A percentile compares a stretch with the other conserved stretches of the same genome.
These are phyloP conservation scores for Cichladusa arquata DNA, from an alignment of 2,113 vertebrate species.

Conservation along the genomic window DNA sequence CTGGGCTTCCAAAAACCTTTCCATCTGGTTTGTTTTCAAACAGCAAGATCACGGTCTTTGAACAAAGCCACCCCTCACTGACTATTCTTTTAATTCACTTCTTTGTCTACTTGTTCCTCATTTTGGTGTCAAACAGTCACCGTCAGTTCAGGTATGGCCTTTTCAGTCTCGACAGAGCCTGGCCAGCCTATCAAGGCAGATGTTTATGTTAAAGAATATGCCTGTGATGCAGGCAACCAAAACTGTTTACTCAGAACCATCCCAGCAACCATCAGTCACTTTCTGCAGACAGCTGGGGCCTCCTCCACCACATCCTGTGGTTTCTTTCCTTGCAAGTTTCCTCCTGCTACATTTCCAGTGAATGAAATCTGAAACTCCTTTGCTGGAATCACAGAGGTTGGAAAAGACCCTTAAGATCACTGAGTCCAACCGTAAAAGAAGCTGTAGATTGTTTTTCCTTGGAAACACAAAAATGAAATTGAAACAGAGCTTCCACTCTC, in stretches of 20 bases:
- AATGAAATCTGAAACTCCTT: background rate
- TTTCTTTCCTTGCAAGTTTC: background rate
- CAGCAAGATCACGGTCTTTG: background rate
- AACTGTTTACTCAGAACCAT: background rate
- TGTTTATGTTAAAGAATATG: background rate
- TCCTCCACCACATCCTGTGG: background rate
- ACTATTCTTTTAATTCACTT: background rate
- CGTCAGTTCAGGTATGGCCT: background rate
- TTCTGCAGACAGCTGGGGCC: background rate
- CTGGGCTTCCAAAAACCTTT: background rate
- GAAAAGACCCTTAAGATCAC: background rate
- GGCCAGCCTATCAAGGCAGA: background rate
- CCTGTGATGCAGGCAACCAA: background rate
- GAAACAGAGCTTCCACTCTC: background rate
- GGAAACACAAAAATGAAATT: background rate
- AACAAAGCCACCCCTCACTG: background rate
- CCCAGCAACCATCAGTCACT: background rate
- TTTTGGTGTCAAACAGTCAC: background rate
- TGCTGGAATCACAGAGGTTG: background rate
- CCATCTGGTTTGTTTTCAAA: background rate
- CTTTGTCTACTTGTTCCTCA: background rate
- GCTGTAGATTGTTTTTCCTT: background rate
- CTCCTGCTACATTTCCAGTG: background rate
- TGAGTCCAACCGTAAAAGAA: accelerated
- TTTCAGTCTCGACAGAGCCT: background rate